These are phyloP conservation scores for Chionodraco myersi DNA, from an alignment of 2,113 vertebrate genomes.

Conservation along the genomic window DNA sequence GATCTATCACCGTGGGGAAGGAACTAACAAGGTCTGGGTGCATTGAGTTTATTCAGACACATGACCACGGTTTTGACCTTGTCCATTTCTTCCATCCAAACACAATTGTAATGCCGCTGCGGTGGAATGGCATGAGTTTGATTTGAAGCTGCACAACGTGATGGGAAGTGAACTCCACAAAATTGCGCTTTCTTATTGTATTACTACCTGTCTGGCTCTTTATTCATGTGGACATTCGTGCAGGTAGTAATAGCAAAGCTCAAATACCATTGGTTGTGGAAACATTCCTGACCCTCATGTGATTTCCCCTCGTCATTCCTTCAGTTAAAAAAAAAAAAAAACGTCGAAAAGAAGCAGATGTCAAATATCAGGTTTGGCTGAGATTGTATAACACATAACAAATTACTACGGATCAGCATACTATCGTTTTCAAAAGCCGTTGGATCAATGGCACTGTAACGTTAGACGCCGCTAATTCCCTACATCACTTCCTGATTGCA, in stretches of 20 bases:
- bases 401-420: conserved; percentile 63
- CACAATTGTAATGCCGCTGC: conserved; percentile 17
- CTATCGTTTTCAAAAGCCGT: conserved; percentile 63
- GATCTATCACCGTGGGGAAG: conserved; percentile 1
- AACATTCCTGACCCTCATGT: conserved; percentile 59
- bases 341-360: conserved; percentile 78
- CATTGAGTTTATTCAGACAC: conserved; percentile 5
- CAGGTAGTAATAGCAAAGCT: conserved; percentile 23
- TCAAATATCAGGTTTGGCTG: conserved; percentile 58
- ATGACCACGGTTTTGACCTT: conserved; percentile 15
- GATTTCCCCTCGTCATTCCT: conserved; percentile 1
- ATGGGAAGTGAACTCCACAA: conserved; percentile 26
- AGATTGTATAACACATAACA: conserved; percentile 61
- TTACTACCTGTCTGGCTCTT: conserved; percentile 33
- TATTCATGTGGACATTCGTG: conserved; percentile 38
- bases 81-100: conserved; percentile 32
- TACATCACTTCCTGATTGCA: conserved; percentile 69
- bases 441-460: conserved; percentile 63
- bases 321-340: conserved; percentile 23
- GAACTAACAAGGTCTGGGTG: background rate
- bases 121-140: conserved; percentile 15
- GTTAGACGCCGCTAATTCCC: conserved; percentile 65
- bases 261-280: conserved; percentile 61
- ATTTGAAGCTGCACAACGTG: background rate
- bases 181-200: conserved; percentile 30